Conservation (phyloP, 2,797 vertebrate genomes). For the Gymnocypris eckloni region DNA sequence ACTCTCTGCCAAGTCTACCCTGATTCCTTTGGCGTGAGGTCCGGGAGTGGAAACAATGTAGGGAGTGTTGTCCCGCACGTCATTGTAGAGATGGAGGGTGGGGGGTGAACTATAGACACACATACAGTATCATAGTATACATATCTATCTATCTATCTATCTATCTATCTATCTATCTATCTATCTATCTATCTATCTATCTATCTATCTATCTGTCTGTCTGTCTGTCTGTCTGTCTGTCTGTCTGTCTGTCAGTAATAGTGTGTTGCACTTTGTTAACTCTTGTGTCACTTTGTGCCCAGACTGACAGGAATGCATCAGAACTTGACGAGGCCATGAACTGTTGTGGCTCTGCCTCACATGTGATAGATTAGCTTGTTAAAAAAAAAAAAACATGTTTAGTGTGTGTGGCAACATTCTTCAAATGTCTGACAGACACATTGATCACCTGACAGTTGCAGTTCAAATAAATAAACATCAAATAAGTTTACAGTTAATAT, state of each 20-base stretch:
- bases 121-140: neutral
- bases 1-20: conserved; percentile 32
- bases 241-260: too few relatives aligned
- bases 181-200: too few relatives aligned
- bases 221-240: too few relatives aligned
- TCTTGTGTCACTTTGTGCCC: conserved; percentile 9
- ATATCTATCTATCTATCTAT: too few relatives aligned
- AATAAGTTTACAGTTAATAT: neutral
- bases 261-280: neutral
- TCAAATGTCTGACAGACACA: conserved; percentile 41
- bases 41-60: conserved; percentile 52
- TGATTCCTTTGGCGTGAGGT: conserved; percentile 51
- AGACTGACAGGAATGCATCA: conserved; percentile 63
- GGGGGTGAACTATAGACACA: neutral
- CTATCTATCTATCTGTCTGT: too few relatives aligned
- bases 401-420: conserved; percentile 45
- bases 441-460: conserved; percentile 10
- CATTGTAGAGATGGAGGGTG: conserved; percentile 10
- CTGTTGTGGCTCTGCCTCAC: conserved; percentile 57
- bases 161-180: too few relatives aligned
- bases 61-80: conserved; percentile 46
- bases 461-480: conserved; percentile 4
- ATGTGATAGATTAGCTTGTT: conserved; percentile 59
- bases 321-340: conserved; percentile 65
- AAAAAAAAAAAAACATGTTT: conserved; percentile 58